Base-by-base conservation (phyloP, 1,140 invertebrate species). In the Drosophila carrolli region DNA sequence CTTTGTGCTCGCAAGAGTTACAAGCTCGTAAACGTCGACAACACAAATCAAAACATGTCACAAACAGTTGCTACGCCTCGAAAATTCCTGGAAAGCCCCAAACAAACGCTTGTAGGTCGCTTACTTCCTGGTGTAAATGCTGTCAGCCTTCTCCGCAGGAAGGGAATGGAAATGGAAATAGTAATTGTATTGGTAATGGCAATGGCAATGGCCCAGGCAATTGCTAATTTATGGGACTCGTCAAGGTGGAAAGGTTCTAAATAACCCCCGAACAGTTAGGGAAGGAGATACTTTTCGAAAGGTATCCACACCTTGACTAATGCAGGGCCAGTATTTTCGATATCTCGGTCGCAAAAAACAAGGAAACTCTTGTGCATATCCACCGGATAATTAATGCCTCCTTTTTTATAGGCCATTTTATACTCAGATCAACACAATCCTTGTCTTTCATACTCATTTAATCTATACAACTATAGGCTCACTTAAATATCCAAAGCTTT, bases 31-130 rank as follows among this genome's bases (percentile, higher is more conserved):
- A 89, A 89, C 73, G 81, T 88, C 81, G 77, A 76, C 81, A 75
- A 89, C 84, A 89, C 84, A 89, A 89, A 89, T 89, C 84, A 89
- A 89, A 88, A 89, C 77, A 84, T 89, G 84, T 89, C 84, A 89
- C 85, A 89, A 89, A 90, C 84, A 90, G 84, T 89, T 89, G 80
- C 84, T 88, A 89, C 84, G 84, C 84, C 84, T 88, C 60, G 68
- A 77, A 88, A 88, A 88, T 88, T 88, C 84, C 75, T 68, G 62
- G 84, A 88, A 88, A 80, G 53, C 48, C 50, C 65, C 35, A 14
- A 67, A 58, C 61, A 41, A 58, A 58, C 48, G 47, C 71, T 76
- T 77, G 59, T 75, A 44, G 71, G 55, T 75, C 74, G 56, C 70
- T 83, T 80, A 88, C 83, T 88, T 88, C 83, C 83, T 89, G 63